Evolutionary conservation across 2,888 invertebrate genomes (phyloP).

Genomic region (Neelides folsomi): DNA sequence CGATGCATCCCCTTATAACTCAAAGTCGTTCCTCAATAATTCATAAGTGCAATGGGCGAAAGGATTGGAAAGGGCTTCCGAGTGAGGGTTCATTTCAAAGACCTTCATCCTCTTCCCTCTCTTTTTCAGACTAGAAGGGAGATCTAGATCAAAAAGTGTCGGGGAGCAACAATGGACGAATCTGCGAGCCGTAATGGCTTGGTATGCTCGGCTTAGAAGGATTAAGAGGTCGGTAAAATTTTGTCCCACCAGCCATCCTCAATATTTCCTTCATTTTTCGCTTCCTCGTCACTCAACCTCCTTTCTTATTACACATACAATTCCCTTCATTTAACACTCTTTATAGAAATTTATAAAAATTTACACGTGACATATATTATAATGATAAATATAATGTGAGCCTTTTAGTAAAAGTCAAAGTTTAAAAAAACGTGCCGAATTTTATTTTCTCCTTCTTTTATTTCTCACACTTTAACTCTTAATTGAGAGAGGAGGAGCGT

Average conservation of each 20-base stretch:
- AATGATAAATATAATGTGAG: no score
- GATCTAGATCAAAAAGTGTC: conserved; percentile 35
- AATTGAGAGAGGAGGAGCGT: no score
- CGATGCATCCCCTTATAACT: background rate
- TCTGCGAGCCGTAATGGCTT: conserved; percentile 75
- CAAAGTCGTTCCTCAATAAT: background rate
- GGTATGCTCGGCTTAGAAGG: conserved; percentile 75
- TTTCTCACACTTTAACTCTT: no score
- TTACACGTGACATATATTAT: no score
- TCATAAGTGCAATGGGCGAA: background rate
- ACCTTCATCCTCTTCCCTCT: conserved; percentile 10
- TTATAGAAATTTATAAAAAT: no score
- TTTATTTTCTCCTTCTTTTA: no score
- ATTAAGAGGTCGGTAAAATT: conserved; percentile 58
- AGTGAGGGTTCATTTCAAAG: background rate
- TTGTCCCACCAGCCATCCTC: background rate
- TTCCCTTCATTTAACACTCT: no score
- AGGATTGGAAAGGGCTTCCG: background rate
- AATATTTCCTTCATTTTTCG: background rate
- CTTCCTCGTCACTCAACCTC: no score
- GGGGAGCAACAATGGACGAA: conserved; percentile 67
- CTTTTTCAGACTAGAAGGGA: conserved; percentile 32
- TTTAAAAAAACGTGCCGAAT: no score
- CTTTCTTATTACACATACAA: no score
- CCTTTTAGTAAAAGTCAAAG: no score